These are phyloP conservation scores for Cygnus buccinator DNA, from an alignment of 2,113 vertebrate species.

Conservation along the genomic window DNA sequence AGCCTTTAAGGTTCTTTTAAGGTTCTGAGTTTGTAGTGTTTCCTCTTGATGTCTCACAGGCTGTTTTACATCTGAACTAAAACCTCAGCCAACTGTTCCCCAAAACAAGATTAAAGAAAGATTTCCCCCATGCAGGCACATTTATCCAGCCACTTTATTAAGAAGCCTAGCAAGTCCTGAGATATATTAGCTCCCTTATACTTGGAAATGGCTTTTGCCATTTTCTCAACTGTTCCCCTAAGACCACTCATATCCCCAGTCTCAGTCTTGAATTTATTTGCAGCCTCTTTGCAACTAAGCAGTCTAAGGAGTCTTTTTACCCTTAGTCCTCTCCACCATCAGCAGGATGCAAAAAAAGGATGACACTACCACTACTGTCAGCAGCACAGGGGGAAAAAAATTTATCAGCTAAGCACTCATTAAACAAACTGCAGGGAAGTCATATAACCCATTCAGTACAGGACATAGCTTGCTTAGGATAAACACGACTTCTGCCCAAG, in stretches of 20 bases:
- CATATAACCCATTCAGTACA: too few species aligned
- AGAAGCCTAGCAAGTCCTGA: background rate
- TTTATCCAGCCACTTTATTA: background rate
- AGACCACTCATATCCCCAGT: background rate
- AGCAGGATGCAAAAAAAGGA: background rate
- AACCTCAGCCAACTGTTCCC: background rate
- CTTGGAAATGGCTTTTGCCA: background rate
- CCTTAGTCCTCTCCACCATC: background rate
- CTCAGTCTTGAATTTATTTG: background rate
- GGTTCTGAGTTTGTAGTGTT: background rate
- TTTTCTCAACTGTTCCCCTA: background rate
- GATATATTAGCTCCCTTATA: background rate
- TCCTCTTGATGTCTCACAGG: background rate
- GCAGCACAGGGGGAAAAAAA: background rate
- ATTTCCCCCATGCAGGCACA: background rate
- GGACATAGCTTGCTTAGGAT: fast-evolving
- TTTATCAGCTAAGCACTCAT: fast-evolving
- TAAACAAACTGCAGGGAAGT: background rate
- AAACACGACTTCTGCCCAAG: too few species aligned
- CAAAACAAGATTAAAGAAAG: background rate
- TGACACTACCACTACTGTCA: background rate
- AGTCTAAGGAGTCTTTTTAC: background rate
- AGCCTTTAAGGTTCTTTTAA: background rate
- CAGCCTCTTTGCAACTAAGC: background rate
- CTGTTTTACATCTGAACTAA: background rate